Base-by-base conservation (phyloP, 1,140 invertebrate species). In the Drosophila nigrodunni region DNA sequence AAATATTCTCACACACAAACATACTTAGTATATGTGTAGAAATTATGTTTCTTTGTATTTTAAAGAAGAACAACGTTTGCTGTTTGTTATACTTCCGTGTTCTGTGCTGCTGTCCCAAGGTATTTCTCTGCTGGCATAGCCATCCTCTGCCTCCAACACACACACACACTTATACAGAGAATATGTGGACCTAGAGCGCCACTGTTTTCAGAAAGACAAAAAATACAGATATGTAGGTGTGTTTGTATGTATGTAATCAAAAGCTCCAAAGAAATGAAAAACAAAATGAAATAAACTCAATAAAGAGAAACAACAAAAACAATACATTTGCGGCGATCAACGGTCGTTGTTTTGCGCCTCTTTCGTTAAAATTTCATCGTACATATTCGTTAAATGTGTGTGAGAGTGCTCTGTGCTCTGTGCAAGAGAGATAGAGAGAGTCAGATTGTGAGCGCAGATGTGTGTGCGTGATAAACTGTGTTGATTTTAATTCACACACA, bases 241-340 rank as follows among this genome's bases (percentile, higher is more conserved):
- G 25, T 30, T 6, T 30, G 25, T 30, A 30, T 30, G 25, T 30
- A 30, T 30, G 25, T 52, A 65, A 54, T 50, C 35, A 43, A 52
- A 67, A 52, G 47, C 67, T 21, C 54, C 62, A 44, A 73, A 50
- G 62, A 72, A 77, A 75, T 76, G 82, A 66, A 61, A 66, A 52
- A 57, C 43, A 64, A 69, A 68, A 74, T 57, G 64, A 64, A 50
- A 69, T 30, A 67, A 77, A 76, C 49, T 37, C 11, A 61, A 73
- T 34, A 62, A 62, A 74, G 78, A 74, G 78, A 55, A 86, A 62
- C 62, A 58, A 44, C 55, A 80, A 77, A 69, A 80, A 62, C 62
- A 61, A 44, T 69, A 77, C 47, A 25, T 80, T 61, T 46, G 44
- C 70, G 41, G 66, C 74, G 81, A 86, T 86, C 78, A 68, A 69